Base-by-base conservation (phyloP, 2,797 vertebrate genomes). In the Sus cebifrons region DNA sequence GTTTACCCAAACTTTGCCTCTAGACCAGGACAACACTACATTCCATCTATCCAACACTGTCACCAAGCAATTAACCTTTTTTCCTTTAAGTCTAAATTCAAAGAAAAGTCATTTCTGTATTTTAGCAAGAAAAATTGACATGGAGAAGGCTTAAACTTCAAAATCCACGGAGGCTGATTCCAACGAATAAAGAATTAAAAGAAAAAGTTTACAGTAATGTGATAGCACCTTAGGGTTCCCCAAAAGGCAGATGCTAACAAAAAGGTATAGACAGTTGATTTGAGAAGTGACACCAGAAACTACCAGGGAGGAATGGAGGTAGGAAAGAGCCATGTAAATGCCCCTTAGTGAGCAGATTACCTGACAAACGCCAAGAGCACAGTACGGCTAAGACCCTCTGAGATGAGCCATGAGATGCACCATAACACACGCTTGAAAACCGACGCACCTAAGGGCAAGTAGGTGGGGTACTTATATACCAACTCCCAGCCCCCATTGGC, bases 61-160 rank as follows among this genome's bases (percentile, higher is more conserved):
- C 92, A 97, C 84, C 17, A 96, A 97, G 85, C 82, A 86, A 32
- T 96, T 97, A 90, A 96, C 94, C 58, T 81, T 75, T 86, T 86
- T 54, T 70, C 67, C 58, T 68, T 95, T 64, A 82, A 85, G 87
- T 29, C 52, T 85, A 74, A 67, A 60, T 96, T 97, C 88, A 97
- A 96, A 96, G 73, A 86, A 29, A 94, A 93, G 17, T 25, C 44
- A 23, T 73, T 95, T 95, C 78, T 74, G 9, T 64, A 88, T 56
- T 93, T 89, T 92, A 92, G 58, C 52, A 92, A 73, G 65, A 56
- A 97, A 96, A 92, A 70, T 15, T 70, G 54, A 68, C 5, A 17
- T 3, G 2, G 32, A 70, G 6, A 21, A 77, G 16, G 58, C 83
- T 74, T 74, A 78, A 32, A 6, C 54, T 87, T 83, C 79, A 92